phyloP scores from a whole-genome alignment of 2,888 invertebrate genomes.

The Drosophila formosana region DNA sequence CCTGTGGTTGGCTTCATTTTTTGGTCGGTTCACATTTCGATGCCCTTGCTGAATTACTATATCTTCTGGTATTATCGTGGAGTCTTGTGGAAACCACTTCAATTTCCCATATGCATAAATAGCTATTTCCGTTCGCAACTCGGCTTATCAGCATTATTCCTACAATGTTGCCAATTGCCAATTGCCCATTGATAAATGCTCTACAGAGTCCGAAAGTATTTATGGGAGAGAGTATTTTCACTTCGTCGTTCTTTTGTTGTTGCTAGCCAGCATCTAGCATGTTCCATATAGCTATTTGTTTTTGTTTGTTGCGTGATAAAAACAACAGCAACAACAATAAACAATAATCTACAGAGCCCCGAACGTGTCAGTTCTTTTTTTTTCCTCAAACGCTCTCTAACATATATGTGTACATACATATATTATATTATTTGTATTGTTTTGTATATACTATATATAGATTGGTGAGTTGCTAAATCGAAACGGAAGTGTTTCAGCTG shows the following conservation, averaged over 20 bases:
- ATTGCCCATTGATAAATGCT: too few relatives aligned
- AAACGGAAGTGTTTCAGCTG: conserved; percentile 52
- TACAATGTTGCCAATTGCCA: not conserved
- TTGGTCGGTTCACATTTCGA: not conserved
- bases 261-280: not conserved
- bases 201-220: too few relatives aligned
- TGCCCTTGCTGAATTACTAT: not conserved
- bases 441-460: conserved; percentile 1
- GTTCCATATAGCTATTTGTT: not conserved
- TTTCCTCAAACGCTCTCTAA: conserved; percentile 6
- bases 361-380: conserved; percentile 44
- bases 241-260: conserved; percentile 8
- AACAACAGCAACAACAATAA: conserved; percentile 8
- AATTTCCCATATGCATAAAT: not conserved
- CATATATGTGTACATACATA: too few relatives aligned
- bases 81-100: not conserved
- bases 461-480: conserved; percentile 22
- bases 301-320: conserved; percentile 37
- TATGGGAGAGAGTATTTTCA: too few relatives aligned
- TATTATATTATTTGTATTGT: not conserved
- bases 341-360: conserved; percentile 11
- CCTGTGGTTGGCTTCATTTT: conserved; percentile 1
- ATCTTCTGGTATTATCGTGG: not conserved
- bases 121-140: not conserved
- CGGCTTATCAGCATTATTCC: not conserved